These are phyloP conservation scores for Aradophagus sp. DNA, from an alignment of 1,140 invertebrate species.

Conservation along the genomic window DNA sequence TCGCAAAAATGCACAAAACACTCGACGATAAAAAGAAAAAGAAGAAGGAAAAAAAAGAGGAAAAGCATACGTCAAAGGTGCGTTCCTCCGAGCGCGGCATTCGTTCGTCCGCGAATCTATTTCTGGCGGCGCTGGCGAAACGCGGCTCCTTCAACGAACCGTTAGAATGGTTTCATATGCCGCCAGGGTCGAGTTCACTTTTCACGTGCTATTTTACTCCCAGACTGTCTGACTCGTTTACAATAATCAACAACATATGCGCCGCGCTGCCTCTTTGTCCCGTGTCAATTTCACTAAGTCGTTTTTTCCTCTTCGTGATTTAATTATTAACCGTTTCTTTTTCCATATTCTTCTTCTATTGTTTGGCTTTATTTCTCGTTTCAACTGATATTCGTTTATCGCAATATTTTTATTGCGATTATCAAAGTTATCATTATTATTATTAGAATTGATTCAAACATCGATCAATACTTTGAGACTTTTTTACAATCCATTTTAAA, in stretches of 20 bases:
- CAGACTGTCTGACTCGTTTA: constrained; percentile 38
- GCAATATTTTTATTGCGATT: too few relatives aligned
- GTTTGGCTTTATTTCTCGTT: too few relatives aligned
- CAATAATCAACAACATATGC: constrained; percentile 35
- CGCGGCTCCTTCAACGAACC: constrained; percentile 33
- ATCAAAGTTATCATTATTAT: too few relatives aligned
- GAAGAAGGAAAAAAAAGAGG: too few relatives aligned
- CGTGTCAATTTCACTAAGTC: background rate
- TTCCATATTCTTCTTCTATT: constrained; percentile 1
- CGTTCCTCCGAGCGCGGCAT: too few relatives aligned
- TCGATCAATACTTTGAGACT: too few relatives aligned
- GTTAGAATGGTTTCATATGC: constrained; percentile 43
- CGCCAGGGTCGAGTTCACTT: constrained; percentile 52
- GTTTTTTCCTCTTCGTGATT: background rate
- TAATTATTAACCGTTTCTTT: background rate
- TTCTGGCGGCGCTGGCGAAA: constrained; percentile 37
- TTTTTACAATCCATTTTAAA: too few relatives aligned
- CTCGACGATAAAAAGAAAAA: too few relatives aligned
- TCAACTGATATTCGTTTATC: too few relatives aligned
- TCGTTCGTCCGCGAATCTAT: constrained; percentile 26
- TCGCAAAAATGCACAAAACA: too few relatives aligned
- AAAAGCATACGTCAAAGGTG: too few relatives aligned
- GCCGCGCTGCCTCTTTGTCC: constrained; percentile 17
- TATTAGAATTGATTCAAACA: too few relatives aligned
- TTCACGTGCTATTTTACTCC: constrained; percentile 42